phyloP scores from a whole-genome alignment of 2,113 vertebrate species.

The Rattus norvegicus region GRCr8 NC_086020.1:221550001-221550500 shows the following conservation, averaged over 20 bases:
- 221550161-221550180: background rate
- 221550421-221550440: background rate
- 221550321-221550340: background rate
- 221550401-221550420: background rate
- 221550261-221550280: background rate
- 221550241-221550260: background rate
- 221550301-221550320: background rate
- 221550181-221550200: slow-evolving; percentile 17
- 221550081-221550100: slow-evolving; percentile 42
- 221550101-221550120: slow-evolving; percentile 5
- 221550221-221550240: background rate
- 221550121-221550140: background rate
- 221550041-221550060: slow-evolving; percentile 41
- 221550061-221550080: slow-evolving; percentile 67
- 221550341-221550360: background rate
- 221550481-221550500: background rate
- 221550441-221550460: background rate
- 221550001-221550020: slow-evolving; percentile 41
- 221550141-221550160: slow-evolving; percentile 16
- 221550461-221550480: background rate
- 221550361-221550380: too few relatives aligned
- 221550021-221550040: slow-evolving; percentile 50
- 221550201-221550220: slow-evolving; percentile 33
- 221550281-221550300: background rate
- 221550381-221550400: too few relatives aligned